These are phyloP conservation scores for Erithacus rubecula DNA, from an alignment of 2,797 vertebrate genomes.

Conservation along the genomic window DNA sequence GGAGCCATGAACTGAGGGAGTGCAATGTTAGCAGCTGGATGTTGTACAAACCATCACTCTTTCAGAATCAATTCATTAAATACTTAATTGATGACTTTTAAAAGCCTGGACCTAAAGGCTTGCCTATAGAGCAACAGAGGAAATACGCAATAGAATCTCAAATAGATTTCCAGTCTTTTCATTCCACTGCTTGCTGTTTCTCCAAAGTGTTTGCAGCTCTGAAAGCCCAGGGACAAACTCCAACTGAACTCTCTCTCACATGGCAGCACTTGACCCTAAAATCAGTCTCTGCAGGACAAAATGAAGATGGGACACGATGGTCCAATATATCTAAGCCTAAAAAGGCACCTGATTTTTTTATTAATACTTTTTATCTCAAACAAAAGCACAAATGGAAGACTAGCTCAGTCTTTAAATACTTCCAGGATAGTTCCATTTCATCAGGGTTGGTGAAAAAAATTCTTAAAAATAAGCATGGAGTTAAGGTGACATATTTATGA, in stretches of 20 bases:
- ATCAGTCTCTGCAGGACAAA: not conserved
- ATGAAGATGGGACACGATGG: not conserved
- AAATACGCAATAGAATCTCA: not conserved
- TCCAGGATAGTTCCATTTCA: slow-evolving; percentile 13
- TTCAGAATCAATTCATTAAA: not conserved
- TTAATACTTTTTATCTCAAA: not conserved
- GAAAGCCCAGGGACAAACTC: not conserved
- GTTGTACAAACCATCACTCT: not conserved
- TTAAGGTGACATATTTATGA: slow-evolving; percentile 73
- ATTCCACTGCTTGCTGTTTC: not conserved
- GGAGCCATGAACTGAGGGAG: not conserved
- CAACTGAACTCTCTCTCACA: not conserved
- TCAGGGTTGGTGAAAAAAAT: slow-evolving; percentile 37
- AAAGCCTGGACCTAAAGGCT: not conserved
- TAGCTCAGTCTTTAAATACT: not conserved
- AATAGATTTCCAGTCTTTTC: not conserved
- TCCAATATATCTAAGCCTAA: not conserved
- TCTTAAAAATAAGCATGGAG: slow-evolving; percentile 22
- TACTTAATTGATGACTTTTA: not conserved
- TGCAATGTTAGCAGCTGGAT: not conserved
- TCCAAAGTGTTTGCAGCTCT: not conserved
- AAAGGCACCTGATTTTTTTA: not conserved
- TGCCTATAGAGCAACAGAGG: not conserved
- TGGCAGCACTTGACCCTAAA: not conserved
- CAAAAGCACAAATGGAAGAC: not conserved